phyloP scores from a whole-genome alignment of 2,797 vertebrate species.

The Enteromius radiatus region DNA sequence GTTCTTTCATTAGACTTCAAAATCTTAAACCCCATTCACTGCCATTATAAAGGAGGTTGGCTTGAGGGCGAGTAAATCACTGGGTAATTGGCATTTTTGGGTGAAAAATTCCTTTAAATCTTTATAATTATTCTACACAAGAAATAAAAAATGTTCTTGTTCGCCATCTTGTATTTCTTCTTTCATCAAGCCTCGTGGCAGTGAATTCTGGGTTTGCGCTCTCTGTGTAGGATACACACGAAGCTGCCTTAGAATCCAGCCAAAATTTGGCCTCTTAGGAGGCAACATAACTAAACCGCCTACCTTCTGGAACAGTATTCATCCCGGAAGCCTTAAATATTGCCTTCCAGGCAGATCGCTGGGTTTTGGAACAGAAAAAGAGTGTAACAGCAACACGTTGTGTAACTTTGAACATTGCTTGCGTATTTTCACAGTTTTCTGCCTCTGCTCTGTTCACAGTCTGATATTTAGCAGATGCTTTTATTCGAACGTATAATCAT shows the following conservation, averaged over 20 bases:
- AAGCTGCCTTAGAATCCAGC: not conserved
- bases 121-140: not conserved
- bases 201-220: not conserved
- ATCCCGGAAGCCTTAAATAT: not conserved
- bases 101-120: not conserved
- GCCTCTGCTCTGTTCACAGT: not conserved
- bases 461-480: not conserved
- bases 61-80: too few relatives aligned
- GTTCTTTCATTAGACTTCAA: not conserved
- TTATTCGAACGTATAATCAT: too few relatives aligned
- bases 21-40: not conserved
- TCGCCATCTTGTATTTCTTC: not conserved
- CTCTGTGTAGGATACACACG: not conserved
- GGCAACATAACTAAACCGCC: slow-evolving; percentile 2
- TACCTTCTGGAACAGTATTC: slow-evolving; percentile 2
- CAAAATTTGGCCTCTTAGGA: slow-evolving; percentile 7
- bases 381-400: not conserved
- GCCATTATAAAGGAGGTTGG: not conserved
- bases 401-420: not conserved
- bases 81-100: not conserved
- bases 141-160: not conserved
- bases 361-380: not conserved
- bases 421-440: not conserved
- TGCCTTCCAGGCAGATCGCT: not conserved
- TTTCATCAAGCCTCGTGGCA: not conserved